Percentiles rank a stretch among this genome's conserved stretches.
Evolutionary conservation across 2,113 vertebrate species (phyloP).

Genomic region (Gracilinanus agilis): DNA sequence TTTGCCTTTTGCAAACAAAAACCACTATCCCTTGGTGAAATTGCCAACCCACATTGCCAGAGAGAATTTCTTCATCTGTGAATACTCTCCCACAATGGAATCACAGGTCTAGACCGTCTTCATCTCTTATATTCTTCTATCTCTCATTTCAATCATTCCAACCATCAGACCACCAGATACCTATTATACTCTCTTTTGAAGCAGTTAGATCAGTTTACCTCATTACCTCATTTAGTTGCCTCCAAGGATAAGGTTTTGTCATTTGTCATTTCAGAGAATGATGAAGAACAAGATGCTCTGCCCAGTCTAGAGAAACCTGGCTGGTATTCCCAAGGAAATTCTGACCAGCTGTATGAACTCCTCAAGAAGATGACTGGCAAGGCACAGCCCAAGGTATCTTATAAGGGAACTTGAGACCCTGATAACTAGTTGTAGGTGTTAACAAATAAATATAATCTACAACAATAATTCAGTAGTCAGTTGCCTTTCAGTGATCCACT

Average conservation of each 20-base stretch:
- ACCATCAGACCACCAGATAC: not conserved
- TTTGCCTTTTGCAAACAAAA: not conserved
- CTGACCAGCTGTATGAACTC: slow-evolving; percentile 92
- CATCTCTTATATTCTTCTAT: not conserved
- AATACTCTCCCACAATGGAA: not conserved
- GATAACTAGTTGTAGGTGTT: not conserved
- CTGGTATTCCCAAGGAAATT: slow-evolving; percentile 98
- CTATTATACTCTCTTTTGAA: not conserved
- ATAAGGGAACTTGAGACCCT: not conserved
- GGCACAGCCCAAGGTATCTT: slow-evolving; percentile 92
- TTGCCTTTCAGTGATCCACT: not conserved
- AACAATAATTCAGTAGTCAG: not conserved
- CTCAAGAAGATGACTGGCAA: slow-evolving; percentile 94
- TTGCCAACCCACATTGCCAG: not conserved
- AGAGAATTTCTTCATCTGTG: not conserved
- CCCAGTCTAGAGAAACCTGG: slow-evolving; percentile 92
- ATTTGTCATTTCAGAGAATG: slow-evolving; percentile 89
- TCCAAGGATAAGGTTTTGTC: not conserved
- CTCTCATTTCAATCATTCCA: not conserved
- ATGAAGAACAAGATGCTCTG: slow-evolving; percentile 92
- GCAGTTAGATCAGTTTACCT: not conserved
- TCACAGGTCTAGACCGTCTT: not conserved
- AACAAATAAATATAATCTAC: not conserved
- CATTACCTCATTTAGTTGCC: not conserved
- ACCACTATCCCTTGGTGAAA: not conserved